Conservation (phyloP, 2,888 invertebrate genomes). For the Hydrotaea diabolus region DNA sequence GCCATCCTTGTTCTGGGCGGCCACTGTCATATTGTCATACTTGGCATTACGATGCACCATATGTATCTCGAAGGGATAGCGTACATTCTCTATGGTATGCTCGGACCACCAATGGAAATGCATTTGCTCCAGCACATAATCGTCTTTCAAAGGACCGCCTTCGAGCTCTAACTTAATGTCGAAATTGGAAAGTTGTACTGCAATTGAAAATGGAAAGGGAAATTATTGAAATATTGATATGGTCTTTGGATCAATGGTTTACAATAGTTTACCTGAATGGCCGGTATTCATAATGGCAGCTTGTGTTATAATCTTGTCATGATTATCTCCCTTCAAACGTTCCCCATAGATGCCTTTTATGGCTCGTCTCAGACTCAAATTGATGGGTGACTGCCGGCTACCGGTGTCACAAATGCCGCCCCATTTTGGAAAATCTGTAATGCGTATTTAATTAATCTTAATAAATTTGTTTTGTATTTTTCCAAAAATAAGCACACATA, state of each 20-base stretch:
- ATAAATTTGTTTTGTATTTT: constrained; percentile 29
- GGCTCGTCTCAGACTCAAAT: constrained; percentile 84
- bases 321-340: constrained; percentile 74
- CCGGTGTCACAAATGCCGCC: constrained; percentile 85
- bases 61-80: constrained; percentile 85
- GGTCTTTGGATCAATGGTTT: background rate
- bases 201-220: background rate
- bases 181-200: constrained; percentile 76
- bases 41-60: constrained; percentile 84
- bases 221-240: background rate
- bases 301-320: constrained; percentile 73
- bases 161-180: constrained; percentile 74
- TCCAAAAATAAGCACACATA: background rate
- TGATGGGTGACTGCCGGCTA: constrained; percentile 88
- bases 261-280: constrained; percentile 76
- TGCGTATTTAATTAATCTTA: constrained; percentile 7
- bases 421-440: constrained; percentile 82
- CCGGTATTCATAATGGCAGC: constrained; percentile 79
- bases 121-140: constrained; percentile 86
- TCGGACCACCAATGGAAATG: constrained; percentile 94
- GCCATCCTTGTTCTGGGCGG: constrained; percentile 82
- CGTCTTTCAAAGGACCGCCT: constrained; percentile 82
- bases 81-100: constrained; percentile 87
- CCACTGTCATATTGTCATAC: constrained; percentile 82
- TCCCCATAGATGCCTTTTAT: constrained; percentile 80